Evolutionary conservation across 35 echinoderm and acorn worm genomes (phyloP), one percentile per base, ranked within the genome.

Genomic region (Anneissia japonica): DNA sequence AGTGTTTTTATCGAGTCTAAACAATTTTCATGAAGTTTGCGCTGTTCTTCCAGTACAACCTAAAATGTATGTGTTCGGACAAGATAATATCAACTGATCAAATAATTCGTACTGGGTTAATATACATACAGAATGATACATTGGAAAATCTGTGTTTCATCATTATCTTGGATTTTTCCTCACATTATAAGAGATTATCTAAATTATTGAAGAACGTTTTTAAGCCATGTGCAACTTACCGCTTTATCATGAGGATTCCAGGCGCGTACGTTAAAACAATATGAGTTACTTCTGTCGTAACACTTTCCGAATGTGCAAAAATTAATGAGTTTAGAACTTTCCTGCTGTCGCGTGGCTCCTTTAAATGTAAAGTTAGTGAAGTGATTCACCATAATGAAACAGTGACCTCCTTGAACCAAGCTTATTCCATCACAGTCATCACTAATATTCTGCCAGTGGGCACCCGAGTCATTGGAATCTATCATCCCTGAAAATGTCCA

Each of bases 401-500:
- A 32, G 3, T 51, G 38, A 30, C 81, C 81, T 3, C 55, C 55
- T 30, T 83, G 40, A 46, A 83, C 81, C 39, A 83, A 51, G 29
- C 38, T 51, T 32, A 83, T 55, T 46, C 40, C 81, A 55, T 83
- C 81, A 16, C 11, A 64, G 55, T 55, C 41, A 10, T 28, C 55
- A 19, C 30, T 29, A 16, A 81, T 13, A 23, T 39, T 34, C 37
- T 81, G 36, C 79, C 79, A 81, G 12, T 81, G 16, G 4, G 0
- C 79, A 32, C 39, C 43, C 9, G 35, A n/a, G 4, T 81, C 37
- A 12, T 81, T 41, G 3, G 79, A 81, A 29, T 81, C 36, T n/a
- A 45, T 84, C 82, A 84, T 21, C 19, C 38, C 26, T 14, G 23
- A 26, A 45, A 84, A 84, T 12, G 16, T 56, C 82, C 82, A 84